These are phyloP conservation scores for Pangasius mekongensis DNA, from an alignment of 2,797 vertebrate genomes.

Conservation along the genomic window DNA sequence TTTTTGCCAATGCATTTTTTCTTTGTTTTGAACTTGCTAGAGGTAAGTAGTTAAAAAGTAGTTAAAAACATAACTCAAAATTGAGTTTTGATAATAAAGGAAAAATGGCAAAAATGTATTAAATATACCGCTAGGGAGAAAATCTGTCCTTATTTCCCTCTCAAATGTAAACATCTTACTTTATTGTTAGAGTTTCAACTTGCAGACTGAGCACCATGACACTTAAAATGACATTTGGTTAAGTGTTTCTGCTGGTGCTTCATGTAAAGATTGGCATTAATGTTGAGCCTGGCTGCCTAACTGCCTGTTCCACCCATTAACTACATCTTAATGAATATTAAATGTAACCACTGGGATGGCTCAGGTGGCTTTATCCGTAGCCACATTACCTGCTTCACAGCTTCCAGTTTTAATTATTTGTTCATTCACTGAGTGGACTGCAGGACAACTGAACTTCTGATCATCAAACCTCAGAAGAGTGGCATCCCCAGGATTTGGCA, in stretches of 20 bases:
- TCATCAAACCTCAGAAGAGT: slow-evolving; percentile 44
- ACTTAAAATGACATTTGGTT: slow-evolving; percentile 3
- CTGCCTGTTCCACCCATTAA: slow-evolving; percentile 56
- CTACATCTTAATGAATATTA: slow-evolving; percentile 58
- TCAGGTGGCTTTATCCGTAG: slow-evolving; percentile 60
- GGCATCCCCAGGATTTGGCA: slow-evolving; percentile 13
- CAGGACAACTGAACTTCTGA: slow-evolving; percentile 63
- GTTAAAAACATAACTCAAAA: background rate
- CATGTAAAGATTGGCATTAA: slow-evolving; percentile 47
- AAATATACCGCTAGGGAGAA: background rate
- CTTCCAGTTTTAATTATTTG: slow-evolving; percentile 61
- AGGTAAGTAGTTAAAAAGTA: background rate
- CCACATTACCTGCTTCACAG: slow-evolving; percentile 56
- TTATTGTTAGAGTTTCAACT: background rate
- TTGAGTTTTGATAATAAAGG: background rate
- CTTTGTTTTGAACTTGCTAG: background rate
- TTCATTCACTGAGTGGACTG: slow-evolving; percentile 52
- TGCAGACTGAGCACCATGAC: background rate
- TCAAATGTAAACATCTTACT: background rate
- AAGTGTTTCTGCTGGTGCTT: slow-evolving; percentile 30
- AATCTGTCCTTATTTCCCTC: background rate
- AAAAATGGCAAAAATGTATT: background rate
- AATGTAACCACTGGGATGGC: slow-evolving; percentile 44
- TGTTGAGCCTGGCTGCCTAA: slow-evolving; percentile 37
- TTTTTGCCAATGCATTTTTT: background rate